Base-by-base conservation (phyloP, 2,888 invertebrate species). In the Malthinus seriepunctatus region DNA sequence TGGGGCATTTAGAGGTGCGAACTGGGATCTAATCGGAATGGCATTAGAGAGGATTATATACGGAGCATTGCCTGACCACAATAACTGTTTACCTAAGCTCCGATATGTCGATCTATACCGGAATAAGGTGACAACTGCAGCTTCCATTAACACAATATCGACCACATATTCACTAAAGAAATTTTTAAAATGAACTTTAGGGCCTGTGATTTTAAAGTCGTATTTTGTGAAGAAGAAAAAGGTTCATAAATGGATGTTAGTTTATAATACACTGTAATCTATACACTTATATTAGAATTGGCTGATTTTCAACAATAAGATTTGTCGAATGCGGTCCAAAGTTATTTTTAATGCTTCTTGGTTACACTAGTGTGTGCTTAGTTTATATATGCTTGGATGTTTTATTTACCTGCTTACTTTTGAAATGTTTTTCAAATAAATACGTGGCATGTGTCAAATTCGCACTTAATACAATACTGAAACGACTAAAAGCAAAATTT, bases 41-140 rank as follows among this genome's bases (percentile, higher is more conserved):
- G 76, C 65, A 76, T 76, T 76, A 75, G 72, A 67, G 63, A 32
- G 72, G 76, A 74, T 76, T 78, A 76, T 66, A 65, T 63, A 73
- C 75, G 71, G 72, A 68, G 71, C 75, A 73, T 75, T 75, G 74
- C 72, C 71, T 69, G 65, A 66, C 67, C 67, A 78, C 74, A 78
- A 78, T 75, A 71, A 73, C 60, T 78, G 78, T 78, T 78, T 76
- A 76, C 76, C 74, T 76, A 75, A 76, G 70, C 57, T 34, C 47
- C 68, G 71, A 71, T 71, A 71, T 66, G 71, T 70, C 74, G 73
- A 74, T 74, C 69, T 68, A 67, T 23, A 23, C 23, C 70, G 64
- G 68, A 67, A 63, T 69, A 70, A 68, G 67, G 64, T 68, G 69
- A 69, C 71, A 72, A 70, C 68, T 67, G 65, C 64, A 67, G 65